These are phyloP conservation scores for Miltochrista miniata DNA, from an alignment of 2,888 invertebrate species.

Conservation along the genomic window DNA sequence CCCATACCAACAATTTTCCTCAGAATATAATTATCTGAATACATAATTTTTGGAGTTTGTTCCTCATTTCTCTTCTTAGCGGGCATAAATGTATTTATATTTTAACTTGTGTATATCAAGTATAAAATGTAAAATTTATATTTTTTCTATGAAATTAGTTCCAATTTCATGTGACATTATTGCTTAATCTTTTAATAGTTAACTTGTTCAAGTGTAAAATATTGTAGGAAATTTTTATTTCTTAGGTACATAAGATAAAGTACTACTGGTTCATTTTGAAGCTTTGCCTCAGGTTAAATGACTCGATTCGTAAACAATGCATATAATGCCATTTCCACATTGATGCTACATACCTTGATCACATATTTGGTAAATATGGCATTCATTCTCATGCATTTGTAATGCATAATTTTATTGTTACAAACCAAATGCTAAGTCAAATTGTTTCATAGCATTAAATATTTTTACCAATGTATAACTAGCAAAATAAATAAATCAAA, in stretches of 20 bases:
- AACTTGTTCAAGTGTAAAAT: constrained; percentile 76
- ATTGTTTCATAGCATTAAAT: constrained; percentile 81
- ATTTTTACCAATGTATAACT: constrained; percentile 82
- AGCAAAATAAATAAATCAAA: constrained; percentile 83
- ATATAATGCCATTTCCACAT: neutral
- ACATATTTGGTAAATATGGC: constrained; percentile 38
- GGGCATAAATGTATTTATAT: constrained; percentile 50
- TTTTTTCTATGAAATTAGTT: constrained; percentile 49
- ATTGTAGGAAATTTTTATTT: constrained; percentile 77
- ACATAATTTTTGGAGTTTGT: constrained; percentile 14
- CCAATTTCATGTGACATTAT: constrained; percentile 51
- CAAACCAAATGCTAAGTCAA: constrained; percentile 80
- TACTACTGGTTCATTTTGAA: constrained; percentile 71
- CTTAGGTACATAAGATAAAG: constrained; percentile 79
- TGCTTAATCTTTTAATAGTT: constrained; percentile 60
- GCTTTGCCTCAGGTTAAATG: constrained; percentile 62
- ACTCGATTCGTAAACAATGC: constrained; percentile 38
- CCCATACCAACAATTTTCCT: constrained; percentile 53
- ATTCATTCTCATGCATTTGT: constrained; percentile 59
- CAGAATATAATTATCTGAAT: constrained; percentile 44
- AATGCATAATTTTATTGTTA: constrained; percentile 68
- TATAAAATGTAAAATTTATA: constrained; percentile 52
- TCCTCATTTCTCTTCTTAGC: constrained; percentile 36
- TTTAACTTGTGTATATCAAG: constrained; percentile 48
- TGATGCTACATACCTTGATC: no score